A percentile compares a stretch with the other conserved stretches of the same genome.
These are phyloP conservation scores for Toxotes chatareus DNA, from an alignment of 2,113 vertebrate genomes.

Conservation along the genomic window DNA sequence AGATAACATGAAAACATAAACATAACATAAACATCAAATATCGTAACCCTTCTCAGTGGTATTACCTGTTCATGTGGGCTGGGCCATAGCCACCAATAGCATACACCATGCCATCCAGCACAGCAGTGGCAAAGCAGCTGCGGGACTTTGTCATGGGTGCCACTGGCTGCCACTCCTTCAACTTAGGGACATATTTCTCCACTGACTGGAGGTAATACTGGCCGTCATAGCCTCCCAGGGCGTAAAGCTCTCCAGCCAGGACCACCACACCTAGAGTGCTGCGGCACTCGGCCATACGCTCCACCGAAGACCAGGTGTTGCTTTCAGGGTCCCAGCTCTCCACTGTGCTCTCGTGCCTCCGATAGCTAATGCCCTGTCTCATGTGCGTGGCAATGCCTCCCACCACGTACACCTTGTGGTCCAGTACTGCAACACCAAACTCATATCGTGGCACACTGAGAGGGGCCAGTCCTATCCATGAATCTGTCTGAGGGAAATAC, in stretches of 20 bases:
- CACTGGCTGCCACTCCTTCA: slow-evolving; percentile 94
- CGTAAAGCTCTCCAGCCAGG: slow-evolving; percentile 94
- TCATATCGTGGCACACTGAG: slow-evolving; percentile 94
- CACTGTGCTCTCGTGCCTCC: slow-evolving; percentile 94
- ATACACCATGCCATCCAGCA: slow-evolving; percentile 96
- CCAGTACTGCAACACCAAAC: slow-evolving; percentile 94
- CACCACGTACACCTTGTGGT: slow-evolving; percentile 95
- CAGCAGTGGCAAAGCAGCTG: slow-evolving; percentile 95
- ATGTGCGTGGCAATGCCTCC: slow-evolving; percentile 96
- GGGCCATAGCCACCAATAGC: slow-evolving; percentile 97
- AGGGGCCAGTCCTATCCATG: slow-evolving; percentile 97
- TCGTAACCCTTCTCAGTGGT: not conserved
- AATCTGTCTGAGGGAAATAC: slow-evolving; percentile 98
- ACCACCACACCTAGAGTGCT: slow-evolving; percentile 95
- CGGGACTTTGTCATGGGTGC: slow-evolving; percentile 96
- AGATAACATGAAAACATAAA: not conserved
- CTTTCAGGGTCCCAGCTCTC: slow-evolving; percentile 98
- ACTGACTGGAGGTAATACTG: slow-evolving; percentile 96
- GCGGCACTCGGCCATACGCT: slow-evolving; percentile 93
- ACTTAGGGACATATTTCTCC: slow-evolving; percentile 95
- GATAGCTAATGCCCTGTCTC: slow-evolving; percentile 92
- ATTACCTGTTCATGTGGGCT: slow-evolving; percentile 98
- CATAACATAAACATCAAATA: not conserved
- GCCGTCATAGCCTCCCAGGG: slow-evolving; percentile 95
- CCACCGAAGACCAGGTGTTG: slow-evolving; percentile 93